Evolutionary conservation across 2,888 invertebrate species (phyloP).

Genomic region (Bibio marci): DNA sequence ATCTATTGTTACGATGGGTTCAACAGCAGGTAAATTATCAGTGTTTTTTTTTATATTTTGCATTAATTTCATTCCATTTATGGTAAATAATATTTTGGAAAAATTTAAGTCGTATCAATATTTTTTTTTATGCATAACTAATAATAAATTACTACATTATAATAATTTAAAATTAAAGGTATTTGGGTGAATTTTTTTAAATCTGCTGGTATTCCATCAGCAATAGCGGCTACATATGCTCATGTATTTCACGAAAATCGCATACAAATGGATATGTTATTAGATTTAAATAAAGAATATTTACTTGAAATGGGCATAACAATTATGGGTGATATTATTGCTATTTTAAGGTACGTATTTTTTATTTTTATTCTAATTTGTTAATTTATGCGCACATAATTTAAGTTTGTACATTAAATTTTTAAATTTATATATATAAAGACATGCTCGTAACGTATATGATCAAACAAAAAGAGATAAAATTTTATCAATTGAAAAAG

Average conservation of each 20-base stretch:
- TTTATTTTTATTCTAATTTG: neutral
- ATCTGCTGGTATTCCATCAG: slow-evolving; percentile 62
- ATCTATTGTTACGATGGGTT: too few species aligned
- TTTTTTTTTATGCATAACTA: too few species aligned
- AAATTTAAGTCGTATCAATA: too few species aligned
- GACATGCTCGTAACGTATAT: slow-evolving; percentile 41
- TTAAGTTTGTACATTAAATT: neutral
- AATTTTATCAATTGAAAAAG: slow-evolving; percentile 29
- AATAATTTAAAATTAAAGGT: too few species aligned
- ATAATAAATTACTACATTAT: too few species aligned
- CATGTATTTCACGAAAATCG: slow-evolving; percentile 74
- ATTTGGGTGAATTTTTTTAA: slow-evolving; percentile 76
- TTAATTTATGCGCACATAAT: neutral
- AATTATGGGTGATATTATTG: slow-evolving; percentile 52
- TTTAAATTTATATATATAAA: too few species aligned
- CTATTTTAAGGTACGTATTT: slow-evolving; percentile 41
- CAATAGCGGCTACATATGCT: slow-evolving; percentile 64
- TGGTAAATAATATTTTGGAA: too few species aligned
- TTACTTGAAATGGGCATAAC: slow-evolving; percentile 76
- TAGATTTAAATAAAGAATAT: slow-evolving; percentile 74
- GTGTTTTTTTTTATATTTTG: too few species aligned
- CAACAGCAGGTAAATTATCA: too few species aligned
- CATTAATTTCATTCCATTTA: too few species aligned
- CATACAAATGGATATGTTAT: slow-evolving; percentile 70
- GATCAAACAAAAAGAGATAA: slow-evolving; percentile 39